A percentile compares a stretch with the other conserved stretches of the same genome.
These are phyloP conservation scores for Craterocephalus amniculus DNA, from an alignment of 2,797 vertebrate species.

Conservation along the genomic window DNA sequence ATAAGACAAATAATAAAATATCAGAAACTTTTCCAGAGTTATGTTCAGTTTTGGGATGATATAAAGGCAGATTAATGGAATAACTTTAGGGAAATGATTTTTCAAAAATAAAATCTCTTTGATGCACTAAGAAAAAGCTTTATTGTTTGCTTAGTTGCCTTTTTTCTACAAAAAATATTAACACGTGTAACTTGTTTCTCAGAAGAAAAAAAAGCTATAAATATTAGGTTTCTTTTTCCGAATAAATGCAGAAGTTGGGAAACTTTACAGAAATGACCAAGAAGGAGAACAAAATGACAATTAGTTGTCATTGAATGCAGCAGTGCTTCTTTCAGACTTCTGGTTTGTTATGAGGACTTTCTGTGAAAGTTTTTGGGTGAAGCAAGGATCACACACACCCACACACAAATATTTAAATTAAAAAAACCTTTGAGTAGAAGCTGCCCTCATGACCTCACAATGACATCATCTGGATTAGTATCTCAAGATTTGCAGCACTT, in stretches of 20 bases:
- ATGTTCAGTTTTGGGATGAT: neutral
- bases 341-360: neutral
- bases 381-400: neutral
- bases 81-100: neutral
- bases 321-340: neutral
- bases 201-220: no score
- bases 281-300: neutral
- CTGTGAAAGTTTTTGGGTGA: neutral
- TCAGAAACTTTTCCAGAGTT: conserved; percentile 14
- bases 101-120: neutral
- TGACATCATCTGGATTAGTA: conserved; percentile 2
- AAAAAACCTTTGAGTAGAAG: neutral
- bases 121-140: neutral
- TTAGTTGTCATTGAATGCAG: neutral
- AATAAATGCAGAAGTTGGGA: neutral
- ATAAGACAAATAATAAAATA: conserved; percentile 13
- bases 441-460: neutral
- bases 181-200: no score
- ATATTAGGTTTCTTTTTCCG: neutral
- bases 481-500: neutral
- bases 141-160: neutral
- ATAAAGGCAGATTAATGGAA: neutral
- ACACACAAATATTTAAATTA: neutral
- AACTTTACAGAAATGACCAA: neutral
- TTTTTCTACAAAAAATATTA: neutral